Conservation (phyloP, 2,888 invertebrate genomes). For the Acrobasis repandana region DNA sequence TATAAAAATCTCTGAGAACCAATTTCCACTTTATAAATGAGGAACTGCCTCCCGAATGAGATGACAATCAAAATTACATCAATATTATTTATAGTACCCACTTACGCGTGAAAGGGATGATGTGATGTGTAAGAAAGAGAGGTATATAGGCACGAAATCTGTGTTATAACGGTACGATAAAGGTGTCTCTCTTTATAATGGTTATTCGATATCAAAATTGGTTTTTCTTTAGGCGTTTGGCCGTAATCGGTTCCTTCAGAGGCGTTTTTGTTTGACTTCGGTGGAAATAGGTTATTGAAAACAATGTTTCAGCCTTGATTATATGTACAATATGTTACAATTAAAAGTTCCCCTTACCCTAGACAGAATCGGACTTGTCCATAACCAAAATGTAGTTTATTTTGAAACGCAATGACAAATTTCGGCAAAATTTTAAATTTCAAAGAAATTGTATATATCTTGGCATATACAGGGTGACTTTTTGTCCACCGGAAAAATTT, state of each 20-base stretch:
- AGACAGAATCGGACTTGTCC: no score
- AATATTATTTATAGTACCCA: conserved; percentile 6
- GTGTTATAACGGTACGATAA: conserved; percentile 31
- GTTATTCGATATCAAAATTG: conserved; percentile 41
- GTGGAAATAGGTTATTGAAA: conserved; percentile 5
- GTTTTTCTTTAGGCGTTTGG: conserved; percentile 29
- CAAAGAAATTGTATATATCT: no score
- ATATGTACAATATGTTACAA: no score
- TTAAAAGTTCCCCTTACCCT: no score
- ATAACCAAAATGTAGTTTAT: no score
- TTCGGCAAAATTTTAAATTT: no score
- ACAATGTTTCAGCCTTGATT: no score
- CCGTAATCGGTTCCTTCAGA: conserved; percentile 22
- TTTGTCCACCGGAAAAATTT: no score
- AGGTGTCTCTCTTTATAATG: conserved; percentile 37
- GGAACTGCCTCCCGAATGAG: conserved; percentile 1
- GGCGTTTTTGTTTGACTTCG: conserved; percentile 14
- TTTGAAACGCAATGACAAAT: no score
- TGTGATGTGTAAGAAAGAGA: not conserved
- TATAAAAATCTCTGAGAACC: not conserved
- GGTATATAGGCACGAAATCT: conserved; percentile 7
- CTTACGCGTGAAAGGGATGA: conserved; percentile 1
- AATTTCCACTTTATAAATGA: conserved; percentile 1
- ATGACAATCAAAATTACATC: conserved; percentile 10
- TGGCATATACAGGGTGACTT: no score